phyloP scores from a whole-genome alignment of 2,888 invertebrate genomes.

The Meandrusa payeni region DNA sequence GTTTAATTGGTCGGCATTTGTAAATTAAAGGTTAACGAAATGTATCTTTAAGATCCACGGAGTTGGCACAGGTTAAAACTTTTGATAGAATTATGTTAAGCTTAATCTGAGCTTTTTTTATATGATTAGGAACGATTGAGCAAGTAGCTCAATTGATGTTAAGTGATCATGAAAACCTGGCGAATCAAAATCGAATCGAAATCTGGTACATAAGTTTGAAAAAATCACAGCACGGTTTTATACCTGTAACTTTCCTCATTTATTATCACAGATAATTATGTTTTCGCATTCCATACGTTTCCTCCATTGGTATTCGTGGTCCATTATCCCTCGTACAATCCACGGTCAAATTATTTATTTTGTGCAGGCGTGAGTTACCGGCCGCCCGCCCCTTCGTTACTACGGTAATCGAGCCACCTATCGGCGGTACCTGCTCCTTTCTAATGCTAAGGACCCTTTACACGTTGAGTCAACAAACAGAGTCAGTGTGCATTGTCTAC shows the following conservation, averaged over 20 bases:
- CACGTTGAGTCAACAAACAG: too few relatives aligned
- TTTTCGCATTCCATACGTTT: constrained; percentile 12
- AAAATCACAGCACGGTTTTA: too few relatives aligned
- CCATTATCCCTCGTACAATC: constrained; percentile 59
- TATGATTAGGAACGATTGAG: too few relatives aligned
- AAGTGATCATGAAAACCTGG: too few relatives aligned
- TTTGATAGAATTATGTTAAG: background rate
- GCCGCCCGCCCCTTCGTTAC: constrained; percentile 74
- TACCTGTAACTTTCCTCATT: too few relatives aligned
- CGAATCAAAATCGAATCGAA: too few relatives aligned
- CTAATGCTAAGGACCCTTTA: constrained; percentile 31
- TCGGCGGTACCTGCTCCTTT: constrained; percentile 36
- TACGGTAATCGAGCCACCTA: constrained; percentile 70
- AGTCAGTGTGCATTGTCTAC: too few relatives aligned
- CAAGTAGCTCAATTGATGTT: too few relatives aligned
- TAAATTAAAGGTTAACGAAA: constrained; percentile 64
- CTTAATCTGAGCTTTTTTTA: too few relatives aligned
- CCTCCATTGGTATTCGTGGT: constrained; percentile 31
- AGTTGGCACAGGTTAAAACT: constrained; percentile 26
- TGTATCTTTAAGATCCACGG: constrained; percentile 32
- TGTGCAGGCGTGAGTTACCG: constrained; percentile 74
- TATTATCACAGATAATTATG: too few relatives aligned
- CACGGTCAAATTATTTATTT: constrained; percentile 71
- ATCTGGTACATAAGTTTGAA: too few relatives aligned
- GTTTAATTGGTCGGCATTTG: constrained; percentile 65